Evolutionary conservation across 2,113 vertebrate species (phyloP), one percentile per base, ranked within the genome.

Genomic region (Galemys pyrenaicus): DNA sequence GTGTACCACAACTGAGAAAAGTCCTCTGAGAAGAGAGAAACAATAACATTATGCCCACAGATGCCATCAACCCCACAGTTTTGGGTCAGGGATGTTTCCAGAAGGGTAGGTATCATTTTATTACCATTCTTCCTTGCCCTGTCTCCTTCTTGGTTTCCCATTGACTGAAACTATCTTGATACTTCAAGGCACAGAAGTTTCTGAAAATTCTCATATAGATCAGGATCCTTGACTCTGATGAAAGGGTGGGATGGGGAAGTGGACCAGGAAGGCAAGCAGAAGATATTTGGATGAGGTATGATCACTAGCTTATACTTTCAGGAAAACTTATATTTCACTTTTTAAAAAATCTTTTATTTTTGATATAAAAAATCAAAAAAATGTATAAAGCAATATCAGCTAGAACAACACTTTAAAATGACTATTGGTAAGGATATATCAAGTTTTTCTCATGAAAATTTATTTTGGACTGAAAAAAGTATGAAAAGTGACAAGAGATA

Each of bases 51-150:
- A 2, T 13, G 22, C 24, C 5, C 22, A 84, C 56, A 64, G 22
- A 44, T 3, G 65, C 1, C 26, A 3, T 3, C 4, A 58, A 2
- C 7, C 7, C 32, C 44, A 7, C 11, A 1, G 20, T 32, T 3
- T 28, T 74, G 13, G 22, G 28, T 65, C 17, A 26, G 22, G 3
- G 4, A 20, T 64, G 4, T 26, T 87, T 16, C 9, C 16, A 35
- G 11, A 8, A 87, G 49, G n/a, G 28, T 35, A 22, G 49, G 10
- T 54, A 41, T 4, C 30, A 4, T 4, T 3, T 4, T 67, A 32
- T 35, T 17, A 67, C 64, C 32, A n/a, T 32, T 2, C 12, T 12
- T n/a, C 16, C 64, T 65, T 67, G 64, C 26, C 6, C 17, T n/a
- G 7, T 17, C 30, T 32, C 26, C 64, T 15, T 65, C 30, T 35